phyloP scores from a whole-genome alignment of 2,888 invertebrate genomes.

The Archips xylosteana region DNA sequence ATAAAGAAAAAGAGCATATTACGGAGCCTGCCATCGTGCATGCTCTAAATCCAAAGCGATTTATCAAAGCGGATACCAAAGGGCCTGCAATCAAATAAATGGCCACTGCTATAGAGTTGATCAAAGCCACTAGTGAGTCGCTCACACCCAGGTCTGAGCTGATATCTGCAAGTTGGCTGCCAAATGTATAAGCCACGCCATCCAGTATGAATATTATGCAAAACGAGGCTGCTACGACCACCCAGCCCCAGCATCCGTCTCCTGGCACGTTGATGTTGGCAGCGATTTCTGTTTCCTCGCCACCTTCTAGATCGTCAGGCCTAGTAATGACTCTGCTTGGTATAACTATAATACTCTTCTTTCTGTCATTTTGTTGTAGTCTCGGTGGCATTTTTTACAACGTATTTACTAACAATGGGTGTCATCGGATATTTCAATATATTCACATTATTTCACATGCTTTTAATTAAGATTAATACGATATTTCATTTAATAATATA shows the following conservation, averaged over 20 bases:
- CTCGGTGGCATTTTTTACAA: constrained; percentile 48
- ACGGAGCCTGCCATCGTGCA: constrained; percentile 73
- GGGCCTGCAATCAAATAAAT: constrained; percentile 71
- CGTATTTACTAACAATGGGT: neutral
- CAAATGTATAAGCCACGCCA: constrained; percentile 72
- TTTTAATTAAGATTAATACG: neutral
- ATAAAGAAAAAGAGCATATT: constrained; percentile 61
- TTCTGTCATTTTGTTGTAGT: constrained; percentile 50
- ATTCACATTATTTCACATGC: neutral
- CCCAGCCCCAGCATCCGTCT: constrained; percentile 80
- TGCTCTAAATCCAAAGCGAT: constrained; percentile 76
- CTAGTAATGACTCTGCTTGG: constrained; percentile 63
- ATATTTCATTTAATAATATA: neutral
- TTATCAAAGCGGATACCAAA: constrained; percentile 73
- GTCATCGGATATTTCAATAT: neutral
- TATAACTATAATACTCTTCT: constrained; percentile 59
- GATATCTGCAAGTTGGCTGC: constrained; percentile 68
- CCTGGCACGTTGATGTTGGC: constrained; percentile 74
- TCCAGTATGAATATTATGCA: constrained; percentile 65
- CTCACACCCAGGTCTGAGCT: constrained; percentile 60
- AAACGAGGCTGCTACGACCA: constrained; percentile 70
- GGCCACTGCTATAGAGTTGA: constrained; percentile 72
- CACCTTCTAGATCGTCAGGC: constrained; percentile 62
- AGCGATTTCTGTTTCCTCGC: constrained; percentile 76
- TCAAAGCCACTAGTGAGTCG: constrained; percentile 63